Evolutionary conservation across 2,797 vertebrate species (phyloP).

Genomic region (Steatocranus sp.): DNA sequence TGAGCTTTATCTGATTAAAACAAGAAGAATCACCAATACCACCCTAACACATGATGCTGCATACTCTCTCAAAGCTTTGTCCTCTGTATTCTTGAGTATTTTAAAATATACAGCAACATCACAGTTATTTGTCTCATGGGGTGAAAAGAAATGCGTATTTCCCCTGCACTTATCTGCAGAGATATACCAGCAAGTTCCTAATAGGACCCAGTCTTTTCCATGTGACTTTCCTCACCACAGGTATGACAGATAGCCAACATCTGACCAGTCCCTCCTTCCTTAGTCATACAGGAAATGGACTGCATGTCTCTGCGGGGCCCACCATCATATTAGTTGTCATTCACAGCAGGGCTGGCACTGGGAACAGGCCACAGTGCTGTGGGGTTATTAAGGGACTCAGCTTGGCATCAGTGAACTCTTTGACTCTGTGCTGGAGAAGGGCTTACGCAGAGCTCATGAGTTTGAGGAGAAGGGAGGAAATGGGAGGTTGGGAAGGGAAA

Average conservation of each 20-base stretch:
- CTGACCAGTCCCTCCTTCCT: conserved; percentile 22
- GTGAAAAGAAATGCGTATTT: neutral
- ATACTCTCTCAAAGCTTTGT: neutral
- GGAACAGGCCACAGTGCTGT: conserved; percentile 42
- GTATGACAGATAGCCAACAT: conserved; percentile 9
- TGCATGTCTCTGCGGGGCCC: conserved; percentile 24
- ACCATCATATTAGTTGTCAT: conserved; percentile 46
- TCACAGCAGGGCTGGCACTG: conserved; percentile 43
- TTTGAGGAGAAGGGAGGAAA: neutral
- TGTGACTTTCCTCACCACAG: conserved; percentile 24
- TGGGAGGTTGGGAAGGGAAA: neutral
- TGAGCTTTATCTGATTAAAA: neutral
- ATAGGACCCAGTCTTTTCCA: neutral
- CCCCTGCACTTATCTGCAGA: neutral
- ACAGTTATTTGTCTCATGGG: neutral
- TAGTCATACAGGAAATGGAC: conserved; percentile 31
- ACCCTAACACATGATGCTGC: neutral
- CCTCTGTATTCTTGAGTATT: neutral
- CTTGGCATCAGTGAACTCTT: conserved; percentile 60
- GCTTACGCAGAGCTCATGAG: conserved; percentile 51
- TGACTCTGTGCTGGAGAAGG: conserved; percentile 49
- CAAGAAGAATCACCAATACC: neutral
- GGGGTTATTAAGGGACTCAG: conserved; percentile 64
- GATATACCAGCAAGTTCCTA: neutral
- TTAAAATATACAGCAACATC: neutral